phyloP scores from a whole-genome alignment of 1,140 invertebrate species.

The Drosophila pruinosa region DNA sequence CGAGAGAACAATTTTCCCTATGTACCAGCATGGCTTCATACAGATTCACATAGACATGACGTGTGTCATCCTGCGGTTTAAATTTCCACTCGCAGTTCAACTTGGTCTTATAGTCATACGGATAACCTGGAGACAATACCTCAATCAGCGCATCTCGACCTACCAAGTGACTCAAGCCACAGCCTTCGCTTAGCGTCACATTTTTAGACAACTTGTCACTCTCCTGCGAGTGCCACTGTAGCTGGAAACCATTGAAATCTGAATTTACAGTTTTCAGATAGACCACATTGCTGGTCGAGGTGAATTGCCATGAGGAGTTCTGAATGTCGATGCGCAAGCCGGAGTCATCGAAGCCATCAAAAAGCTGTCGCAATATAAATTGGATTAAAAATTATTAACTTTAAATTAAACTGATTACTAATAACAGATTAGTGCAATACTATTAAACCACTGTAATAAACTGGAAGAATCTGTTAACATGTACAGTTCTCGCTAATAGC shows the following conservation, averaged over 20 bases:
- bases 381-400: not conserved
- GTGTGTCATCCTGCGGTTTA: slow-evolving; percentile 83
- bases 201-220: slow-evolving; percentile 6
- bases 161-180: slow-evolving; percentile 28
- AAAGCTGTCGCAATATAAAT: slow-evolving; percentile 41
- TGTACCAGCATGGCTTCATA: slow-evolving; percentile 85
- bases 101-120: slow-evolving; percentile 87
- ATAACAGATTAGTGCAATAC: too few relatives aligned
- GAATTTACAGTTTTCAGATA: slow-evolving; percentile 84
- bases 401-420: too few relatives aligned
- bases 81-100: slow-evolving; percentile 92
- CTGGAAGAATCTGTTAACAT: too few relatives aligned
- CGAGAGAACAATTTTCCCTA: slow-evolving; percentile 83
- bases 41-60: slow-evolving; percentile 85
- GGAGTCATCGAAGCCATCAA: slow-evolving; percentile 88
- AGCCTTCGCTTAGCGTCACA: slow-evolving; percentile 12
- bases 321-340: slow-evolving; percentile 84
- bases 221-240: slow-evolving; percentile 84
- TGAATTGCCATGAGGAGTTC: slow-evolving; percentile 83
- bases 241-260: slow-evolving; percentile 84
- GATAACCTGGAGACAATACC: slow-evolving; percentile 91
- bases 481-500: too few relatives aligned
- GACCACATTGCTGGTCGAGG: slow-evolving; percentile 86
- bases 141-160: slow-evolving; percentile 16
- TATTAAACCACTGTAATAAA: too few relatives aligned